phyloP scores from a whole-genome alignment of 1,140 invertebrate species.

The Drosophila setifemur region DNA sequence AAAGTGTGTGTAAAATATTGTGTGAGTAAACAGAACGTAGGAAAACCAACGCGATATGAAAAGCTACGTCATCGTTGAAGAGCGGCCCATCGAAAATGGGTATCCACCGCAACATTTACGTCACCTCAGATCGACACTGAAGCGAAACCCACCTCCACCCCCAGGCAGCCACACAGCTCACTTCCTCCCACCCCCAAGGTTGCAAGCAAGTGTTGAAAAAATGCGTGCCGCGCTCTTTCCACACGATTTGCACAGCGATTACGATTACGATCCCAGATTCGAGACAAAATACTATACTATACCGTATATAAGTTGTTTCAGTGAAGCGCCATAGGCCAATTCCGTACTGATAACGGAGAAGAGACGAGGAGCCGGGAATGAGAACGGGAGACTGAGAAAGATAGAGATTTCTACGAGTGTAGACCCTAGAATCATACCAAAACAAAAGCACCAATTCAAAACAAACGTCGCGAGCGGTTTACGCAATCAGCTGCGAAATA shows the following conservation, averaged over 20 bases:
- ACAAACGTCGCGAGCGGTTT: constrained; percentile 51
- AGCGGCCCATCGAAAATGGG: constrained; percentile 15
- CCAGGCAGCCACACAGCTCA: no score
- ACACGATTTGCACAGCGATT: constrained; percentile 21
- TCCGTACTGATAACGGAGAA: constrained; percentile 45
- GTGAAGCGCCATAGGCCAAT: constrained; percentile 46
- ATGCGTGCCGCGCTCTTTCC: constrained; percentile 15
- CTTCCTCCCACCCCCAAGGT: neutral
- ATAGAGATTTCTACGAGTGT: neutral
- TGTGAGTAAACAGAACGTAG: constrained; percentile 65
- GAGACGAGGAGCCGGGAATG: neutral
- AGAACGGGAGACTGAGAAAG: neutral
- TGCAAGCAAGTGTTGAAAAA: neutral
- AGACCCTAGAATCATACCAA: constrained; percentile 60
- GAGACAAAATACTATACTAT: constrained; percentile 9
- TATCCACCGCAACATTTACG: constrained; percentile 17
- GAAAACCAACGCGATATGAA: constrained; percentile 17
- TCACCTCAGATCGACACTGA: constrained; percentile 39
- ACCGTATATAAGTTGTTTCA: constrained; percentile 2
- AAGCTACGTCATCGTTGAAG: constrained; percentile 49
- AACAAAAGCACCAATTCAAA: constrained; percentile 75
- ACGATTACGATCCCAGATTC: constrained; percentile 4
- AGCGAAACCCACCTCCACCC: neutral
- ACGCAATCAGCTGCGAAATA: constrained; percentile 55
- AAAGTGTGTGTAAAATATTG: constrained; percentile 48